Conservation (phyloP, 2,113 vertebrate genomes). For the Motacilla tschutschensis region DNA sequence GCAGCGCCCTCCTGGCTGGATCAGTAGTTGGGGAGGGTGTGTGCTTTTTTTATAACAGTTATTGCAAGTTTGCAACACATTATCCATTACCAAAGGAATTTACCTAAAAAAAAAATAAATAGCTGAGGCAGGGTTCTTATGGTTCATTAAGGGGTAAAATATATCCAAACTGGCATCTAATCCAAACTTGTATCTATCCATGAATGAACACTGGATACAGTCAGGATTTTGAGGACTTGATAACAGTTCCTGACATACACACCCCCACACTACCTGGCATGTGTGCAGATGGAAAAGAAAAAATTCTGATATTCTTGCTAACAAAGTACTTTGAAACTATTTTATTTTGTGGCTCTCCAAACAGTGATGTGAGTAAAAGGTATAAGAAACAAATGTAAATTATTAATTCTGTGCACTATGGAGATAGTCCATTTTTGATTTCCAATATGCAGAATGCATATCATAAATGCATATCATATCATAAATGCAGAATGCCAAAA, state of each 20-base stretch:
- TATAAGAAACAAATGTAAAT: background rate
- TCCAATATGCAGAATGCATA: background rate
- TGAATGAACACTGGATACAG: background rate
- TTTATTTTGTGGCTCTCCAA: background rate
- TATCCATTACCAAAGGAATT: background rate
- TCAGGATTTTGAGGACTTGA: background rate
- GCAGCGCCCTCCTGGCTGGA: too few relatives aligned
- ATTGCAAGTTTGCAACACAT: background rate
- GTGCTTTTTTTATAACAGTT: rapidly evolving
- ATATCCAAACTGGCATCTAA: background rate
- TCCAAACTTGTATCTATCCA: background rate
- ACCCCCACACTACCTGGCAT: rapidly evolving
- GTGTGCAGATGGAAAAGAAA: background rate
- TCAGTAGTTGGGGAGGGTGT: rapidly evolving
- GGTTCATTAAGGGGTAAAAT: background rate
- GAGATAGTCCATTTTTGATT: background rate
- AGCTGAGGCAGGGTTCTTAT: background rate
- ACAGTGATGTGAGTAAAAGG: background rate
- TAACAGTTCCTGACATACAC: rapidly evolving
- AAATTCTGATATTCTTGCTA: background rate
- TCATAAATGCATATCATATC: background rate
- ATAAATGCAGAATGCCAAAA: background rate
- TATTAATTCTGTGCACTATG: rapidly evolving
- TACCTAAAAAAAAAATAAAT: background rate
- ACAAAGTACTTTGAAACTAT: background rate